A percentile compares a stretch with the other conserved stretches of the same genome.
Conservation (phyloP, 2,888 invertebrate species). For the Mythimna pallens region DNA sequence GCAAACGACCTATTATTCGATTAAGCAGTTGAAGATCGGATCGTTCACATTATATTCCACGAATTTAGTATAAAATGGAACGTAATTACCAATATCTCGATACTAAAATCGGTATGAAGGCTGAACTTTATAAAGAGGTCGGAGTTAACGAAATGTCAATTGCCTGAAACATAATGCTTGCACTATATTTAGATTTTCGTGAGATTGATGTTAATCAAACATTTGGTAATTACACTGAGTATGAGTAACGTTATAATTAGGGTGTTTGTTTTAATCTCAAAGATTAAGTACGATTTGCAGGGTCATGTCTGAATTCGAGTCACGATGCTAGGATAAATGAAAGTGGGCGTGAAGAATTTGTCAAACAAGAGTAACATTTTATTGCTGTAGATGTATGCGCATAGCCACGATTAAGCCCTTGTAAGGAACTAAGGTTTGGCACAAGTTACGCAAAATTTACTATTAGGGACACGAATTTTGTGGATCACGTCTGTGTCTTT, state of each 20-base stretch:
- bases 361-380: constrained; percentile 33
- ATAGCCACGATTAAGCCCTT: constrained; percentile 38
- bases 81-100: constrained; percentile 71
- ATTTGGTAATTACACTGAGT: constrained; percentile 53
- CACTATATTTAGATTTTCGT: constrained; percentile 64
- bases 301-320: constrained; percentile 49
- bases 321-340: constrained; percentile 58
- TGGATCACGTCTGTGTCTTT: constrained; percentile 18
- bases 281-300: constrained; percentile 53
- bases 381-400: constrained; percentile 16
- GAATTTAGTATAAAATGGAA: constrained; percentile 72
- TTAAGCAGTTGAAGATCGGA: constrained; percentile 48
- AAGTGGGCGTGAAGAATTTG: constrained; percentile 46
- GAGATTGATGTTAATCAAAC: constrained; percentile 64
- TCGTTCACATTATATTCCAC: constrained; percentile 66
- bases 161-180: constrained; percentile 67
- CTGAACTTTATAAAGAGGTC: constrained; percentile 75
- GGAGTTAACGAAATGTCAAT: constrained; percentile 66
- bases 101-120: constrained; percentile 66
- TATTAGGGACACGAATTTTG: constrained; percentile 1
- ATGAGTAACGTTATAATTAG: constrained; percentile 55
- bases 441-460: constrained; percentile 25
- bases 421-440: constrained; percentile 38
- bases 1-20: constrained; percentile 48
- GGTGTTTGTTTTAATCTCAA: constrained; percentile 49